These are phyloP conservation scores for Pao palembangensis DNA, from an alignment of 2,113 vertebrate genomes.

Conservation along the genomic window DNA sequence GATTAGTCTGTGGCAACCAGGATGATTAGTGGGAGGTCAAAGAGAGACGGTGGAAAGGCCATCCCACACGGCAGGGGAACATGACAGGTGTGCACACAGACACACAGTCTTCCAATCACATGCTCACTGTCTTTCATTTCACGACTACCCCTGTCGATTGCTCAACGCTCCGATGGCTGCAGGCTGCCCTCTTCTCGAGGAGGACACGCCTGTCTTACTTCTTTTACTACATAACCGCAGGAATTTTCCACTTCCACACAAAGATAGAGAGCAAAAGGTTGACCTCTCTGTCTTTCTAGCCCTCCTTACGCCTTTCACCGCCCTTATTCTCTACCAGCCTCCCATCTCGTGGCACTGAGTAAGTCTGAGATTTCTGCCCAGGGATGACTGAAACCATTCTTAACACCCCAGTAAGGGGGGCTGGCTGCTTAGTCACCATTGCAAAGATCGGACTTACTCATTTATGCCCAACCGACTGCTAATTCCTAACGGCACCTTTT, in stretches of 20 bases:
- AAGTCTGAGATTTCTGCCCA: slow-evolving; percentile 71
- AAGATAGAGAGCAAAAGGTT: slow-evolving; percentile 62
- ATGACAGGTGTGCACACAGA: slow-evolving; percentile 54
- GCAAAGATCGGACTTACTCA: slow-evolving; percentile 16
- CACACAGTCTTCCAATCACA: slow-evolving; percentile 11
- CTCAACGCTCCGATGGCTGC: slow-evolving; percentile 62
- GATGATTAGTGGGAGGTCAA: slow-evolving; percentile 3
- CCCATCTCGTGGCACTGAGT: slow-evolving; percentile 68
- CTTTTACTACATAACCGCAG: slow-evolving; percentile 62
- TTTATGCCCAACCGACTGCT: slow-evolving; percentile 13
- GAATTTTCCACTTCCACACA: slow-evolving; percentile 73
- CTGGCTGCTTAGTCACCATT: slow-evolving; percentile 65
- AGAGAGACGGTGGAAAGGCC: slow-evolving; percentile 2
- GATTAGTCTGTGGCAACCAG: too few relatives aligned
- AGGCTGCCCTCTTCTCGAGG: slow-evolving; percentile 60
- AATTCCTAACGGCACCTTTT: slow-evolving; percentile 17
- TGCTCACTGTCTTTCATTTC: slow-evolving; percentile 13
- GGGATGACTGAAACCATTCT: slow-evolving; percentile 72
- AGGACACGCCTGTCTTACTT: slow-evolving; percentile 59
- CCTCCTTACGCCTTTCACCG: slow-evolving; percentile 33
- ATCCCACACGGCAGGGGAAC: slow-evolving; percentile 23
- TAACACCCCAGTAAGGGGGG: slow-evolving; percentile 59
- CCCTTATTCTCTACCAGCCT: slow-evolving; percentile 42
- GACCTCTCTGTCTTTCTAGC: slow-evolving; percentile 35
- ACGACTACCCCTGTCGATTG: slow-evolving; percentile 46